A percentile compares a stretch with the other conserved stretches of the same genome.
These are phyloP conservation scores for Sakesphorus luctuosus DNA, from an alignment of 2,113 vertebrate genomes.

Conservation along the genomic window DNA sequence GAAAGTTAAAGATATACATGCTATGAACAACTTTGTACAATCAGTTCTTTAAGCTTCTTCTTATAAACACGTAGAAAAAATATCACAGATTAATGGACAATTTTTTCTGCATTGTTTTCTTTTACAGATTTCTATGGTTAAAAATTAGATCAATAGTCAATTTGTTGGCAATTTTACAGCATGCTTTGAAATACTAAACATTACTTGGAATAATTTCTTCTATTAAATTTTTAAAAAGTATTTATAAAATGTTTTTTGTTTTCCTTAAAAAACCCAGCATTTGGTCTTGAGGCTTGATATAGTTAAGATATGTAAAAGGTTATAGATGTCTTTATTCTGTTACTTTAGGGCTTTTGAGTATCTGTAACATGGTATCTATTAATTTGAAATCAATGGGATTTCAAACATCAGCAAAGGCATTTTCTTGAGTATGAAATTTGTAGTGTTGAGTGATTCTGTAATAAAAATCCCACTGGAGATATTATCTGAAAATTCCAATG, in stretches of 20 bases:
- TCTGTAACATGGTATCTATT: background rate
- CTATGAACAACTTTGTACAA: background rate
- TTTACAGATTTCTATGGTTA: background rate
- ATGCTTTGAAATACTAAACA: background rate
- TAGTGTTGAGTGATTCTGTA: background rate
- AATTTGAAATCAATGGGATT: background rate
- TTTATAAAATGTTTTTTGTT: background rate
- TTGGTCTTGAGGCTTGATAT: background rate
- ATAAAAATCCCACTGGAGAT: background rate
- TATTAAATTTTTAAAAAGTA: background rate
- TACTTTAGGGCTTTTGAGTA: background rate
- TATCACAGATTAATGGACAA: background rate
- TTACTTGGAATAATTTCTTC: background rate
- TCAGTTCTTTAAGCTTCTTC: background rate
- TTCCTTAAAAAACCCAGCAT: background rate
- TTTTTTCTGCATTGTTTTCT: background rate
- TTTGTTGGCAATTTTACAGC: background rate
- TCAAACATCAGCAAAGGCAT: background rate
- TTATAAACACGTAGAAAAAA: background rate
- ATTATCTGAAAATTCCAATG: background rate
- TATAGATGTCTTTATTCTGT: background rate
- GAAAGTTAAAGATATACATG: background rate
- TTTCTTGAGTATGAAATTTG: background rate
- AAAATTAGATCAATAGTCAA: background rate
- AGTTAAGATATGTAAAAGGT: background rate